Conservation (phyloP, 2,113 vertebrate genomes). For the Ptyas mucosa region DNA sequence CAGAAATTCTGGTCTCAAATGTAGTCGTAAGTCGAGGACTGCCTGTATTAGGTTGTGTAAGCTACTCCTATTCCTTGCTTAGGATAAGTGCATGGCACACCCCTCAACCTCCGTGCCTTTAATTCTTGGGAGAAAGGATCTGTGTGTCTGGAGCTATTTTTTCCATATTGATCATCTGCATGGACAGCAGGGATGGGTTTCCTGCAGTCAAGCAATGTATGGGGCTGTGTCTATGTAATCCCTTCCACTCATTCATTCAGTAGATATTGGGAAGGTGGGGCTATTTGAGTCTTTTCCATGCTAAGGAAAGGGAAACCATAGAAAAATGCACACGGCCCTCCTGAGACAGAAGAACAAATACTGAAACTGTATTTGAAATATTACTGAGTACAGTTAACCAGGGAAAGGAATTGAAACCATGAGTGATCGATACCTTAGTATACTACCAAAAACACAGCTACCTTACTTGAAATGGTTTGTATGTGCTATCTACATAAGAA, state of each 20-base stretch:
- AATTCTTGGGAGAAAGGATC: neutral
- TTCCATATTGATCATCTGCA: neutral
- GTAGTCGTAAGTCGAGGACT: neutral
- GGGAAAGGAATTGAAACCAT: neutral
- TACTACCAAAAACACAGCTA: conserved; percentile 7
- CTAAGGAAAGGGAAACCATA: neutral
- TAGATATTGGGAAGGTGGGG: neutral
- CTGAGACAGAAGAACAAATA: neutral
- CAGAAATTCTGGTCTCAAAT: neutral
- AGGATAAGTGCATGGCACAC: neutral
- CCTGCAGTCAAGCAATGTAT: neutral
- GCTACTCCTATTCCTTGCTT: neutral
- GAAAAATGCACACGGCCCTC: neutral
- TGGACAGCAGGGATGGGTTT: neutral
- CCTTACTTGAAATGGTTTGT: neutral
- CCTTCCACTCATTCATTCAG: neutral
- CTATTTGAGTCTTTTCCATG: neutral
- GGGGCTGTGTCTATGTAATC: neutral
- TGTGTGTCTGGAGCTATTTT: neutral
- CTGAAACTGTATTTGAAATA: neutral
- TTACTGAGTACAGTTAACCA: neutral
- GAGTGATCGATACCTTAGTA: conserved; percentile 9
- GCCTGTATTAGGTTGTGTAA: neutral
- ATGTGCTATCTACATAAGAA: neutral
- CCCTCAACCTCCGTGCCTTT: neutral